These are phyloP conservation scores for Drosophila jambulina DNA, from an alignment of 1,140 invertebrate species.

Conservation along the genomic window DNA sequence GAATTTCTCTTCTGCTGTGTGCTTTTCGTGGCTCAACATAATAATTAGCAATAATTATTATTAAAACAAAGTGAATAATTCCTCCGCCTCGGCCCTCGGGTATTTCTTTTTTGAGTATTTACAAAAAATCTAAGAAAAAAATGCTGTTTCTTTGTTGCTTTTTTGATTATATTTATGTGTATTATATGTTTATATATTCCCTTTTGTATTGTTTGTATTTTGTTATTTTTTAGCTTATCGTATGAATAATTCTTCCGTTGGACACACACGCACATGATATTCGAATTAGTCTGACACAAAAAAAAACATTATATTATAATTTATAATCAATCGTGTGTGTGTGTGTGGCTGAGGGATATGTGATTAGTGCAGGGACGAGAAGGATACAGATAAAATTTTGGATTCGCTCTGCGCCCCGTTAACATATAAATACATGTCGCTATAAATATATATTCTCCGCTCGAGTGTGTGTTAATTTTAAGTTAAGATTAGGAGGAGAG, in stretches of 20 bases:
- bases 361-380: conserved; percentile 41
- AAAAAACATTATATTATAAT: conserved; percentile 42
- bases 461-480: conserved; percentile 55
- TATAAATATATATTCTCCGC: conserved; percentile 23
- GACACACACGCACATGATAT: conserved; percentile 46
- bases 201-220: conserved; percentile 1
- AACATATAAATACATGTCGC: conserved; percentile 50
- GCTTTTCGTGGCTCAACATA: conserved; percentile 52
- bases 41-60: conserved; percentile 63
- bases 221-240: conserved; percentile 20
- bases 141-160: conserved; percentile 31
- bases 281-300: conserved; percentile 47
- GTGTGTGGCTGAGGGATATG: conserved; percentile 50
- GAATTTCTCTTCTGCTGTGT: conserved; percentile 28
- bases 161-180: conserved; percentile 47
- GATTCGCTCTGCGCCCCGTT: conserved; percentile 16
- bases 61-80: conserved; percentile 25
- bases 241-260: conserved; percentile 51
- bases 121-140: conserved; percentile 81
- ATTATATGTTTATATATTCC: conserved; percentile 24
- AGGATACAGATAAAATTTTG: conserved; percentile 12
- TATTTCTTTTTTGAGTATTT: conserved; percentile 70
- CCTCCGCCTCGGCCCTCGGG: conserved; percentile 16
- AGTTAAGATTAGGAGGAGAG: conserved; percentile 57
- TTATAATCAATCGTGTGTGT: conserved; percentile 28